These are phyloP conservation scores for Drosophila borborema DNA, from an alignment of 2,888 invertebrate genomes.

Conservation along the genomic window DNA sequence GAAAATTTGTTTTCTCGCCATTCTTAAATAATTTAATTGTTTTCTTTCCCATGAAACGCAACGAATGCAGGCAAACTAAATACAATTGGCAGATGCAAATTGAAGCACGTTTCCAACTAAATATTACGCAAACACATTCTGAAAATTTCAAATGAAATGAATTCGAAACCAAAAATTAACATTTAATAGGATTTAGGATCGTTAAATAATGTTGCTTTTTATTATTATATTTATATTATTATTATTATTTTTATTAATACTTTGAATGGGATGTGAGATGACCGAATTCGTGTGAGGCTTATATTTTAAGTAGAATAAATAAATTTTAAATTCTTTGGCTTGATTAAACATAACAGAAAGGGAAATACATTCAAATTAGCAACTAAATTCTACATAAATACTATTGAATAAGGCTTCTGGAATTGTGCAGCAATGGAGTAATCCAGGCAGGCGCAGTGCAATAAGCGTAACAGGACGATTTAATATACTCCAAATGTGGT, in stretches of 20 bases:
- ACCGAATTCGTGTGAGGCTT: constrained; percentile 11
- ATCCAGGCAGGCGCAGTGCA: constrained; percentile 13
- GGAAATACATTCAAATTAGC: constrained; percentile 16
- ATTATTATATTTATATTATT: not conserved
- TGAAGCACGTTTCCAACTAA: constrained; percentile 48
- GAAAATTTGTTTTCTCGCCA: constrained; percentile 20
- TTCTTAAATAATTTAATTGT: constrained; percentile 35
- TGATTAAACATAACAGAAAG: constrained; percentile 29
- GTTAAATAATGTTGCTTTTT: constrained; percentile 24
- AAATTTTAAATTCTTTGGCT: constrained; percentile 56
- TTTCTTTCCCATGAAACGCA: constrained; percentile 24
- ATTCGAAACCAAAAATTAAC: constrained; percentile 13
- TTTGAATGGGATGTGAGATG: constrained; percentile 26
- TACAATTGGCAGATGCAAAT: constrained; percentile 33
- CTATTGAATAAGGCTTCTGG: constrained; percentile 22
- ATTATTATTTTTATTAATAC: constrained; percentile 35
- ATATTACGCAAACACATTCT: constrained; percentile 43
- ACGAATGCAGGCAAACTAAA: constrained; percentile 17
- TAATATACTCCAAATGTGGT: not conserved
- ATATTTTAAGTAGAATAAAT: constrained; percentile 4
- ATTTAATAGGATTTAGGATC: constrained; percentile 31
- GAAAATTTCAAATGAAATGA: constrained; percentile 38
- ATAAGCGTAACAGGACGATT: constrained; percentile 20
- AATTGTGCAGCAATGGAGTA: constrained; percentile 3
- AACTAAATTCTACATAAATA: constrained; percentile 18